Conservation (phyloP, 2,113 vertebrate genomes). For the Morone chrysops region DNA sequence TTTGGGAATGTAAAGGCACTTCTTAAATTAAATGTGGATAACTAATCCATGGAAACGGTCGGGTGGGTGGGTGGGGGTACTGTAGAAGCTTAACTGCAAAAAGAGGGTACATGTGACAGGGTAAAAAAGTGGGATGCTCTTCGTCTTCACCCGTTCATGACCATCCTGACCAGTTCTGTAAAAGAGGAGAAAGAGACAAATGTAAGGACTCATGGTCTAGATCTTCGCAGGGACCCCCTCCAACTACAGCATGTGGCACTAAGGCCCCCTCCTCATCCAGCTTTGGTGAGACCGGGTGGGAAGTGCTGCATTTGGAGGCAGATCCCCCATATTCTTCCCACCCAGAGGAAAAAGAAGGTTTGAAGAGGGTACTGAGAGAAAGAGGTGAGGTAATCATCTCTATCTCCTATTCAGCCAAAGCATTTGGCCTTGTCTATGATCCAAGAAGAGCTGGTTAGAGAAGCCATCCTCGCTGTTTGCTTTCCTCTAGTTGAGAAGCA, state of each 20-base stretch:
- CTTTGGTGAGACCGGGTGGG: slow-evolving; percentile 19
- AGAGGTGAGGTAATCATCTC: slow-evolving; percentile 67
- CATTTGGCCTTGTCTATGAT: slow-evolving; percentile 74
- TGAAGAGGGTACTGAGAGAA: slow-evolving; percentile 46
- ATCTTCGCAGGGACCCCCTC: slow-evolving; percentile 41
- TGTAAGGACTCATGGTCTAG: slow-evolving; percentile 38
- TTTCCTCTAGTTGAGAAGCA: slow-evolving; percentile 77
- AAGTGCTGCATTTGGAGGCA: slow-evolving; percentile 73
- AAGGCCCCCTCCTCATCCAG: slow-evolving; percentile 11
- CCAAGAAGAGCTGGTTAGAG: slow-evolving; percentile 80
- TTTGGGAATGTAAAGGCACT: slow-evolving; percentile 85
- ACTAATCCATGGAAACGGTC: slow-evolving; percentile 58
- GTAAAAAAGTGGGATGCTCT: slow-evolving; percentile 46
- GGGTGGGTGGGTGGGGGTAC: neutral
- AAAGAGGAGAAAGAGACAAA: slow-evolving; percentile 49
- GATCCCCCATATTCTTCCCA: slow-evolving; percentile 40
- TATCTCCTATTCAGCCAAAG: slow-evolving; percentile 77
- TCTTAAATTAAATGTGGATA: slow-evolving; percentile 80
- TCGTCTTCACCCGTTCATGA: slow-evolving; percentile 85
- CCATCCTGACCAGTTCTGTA: slow-evolving; percentile 86
- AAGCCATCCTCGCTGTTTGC: slow-evolving; percentile 75
- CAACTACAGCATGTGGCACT: slow-evolving; percentile 67
- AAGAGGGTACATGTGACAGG: slow-evolving; percentile 46
- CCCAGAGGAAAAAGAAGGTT: slow-evolving; percentile 45
- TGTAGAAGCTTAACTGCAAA: slow-evolving; percentile 58